Evolutionary conservation across 2,888 invertebrate genomes (phyloP).

Genomic region (Hydrotaea cyrtoneurina): DNA sequence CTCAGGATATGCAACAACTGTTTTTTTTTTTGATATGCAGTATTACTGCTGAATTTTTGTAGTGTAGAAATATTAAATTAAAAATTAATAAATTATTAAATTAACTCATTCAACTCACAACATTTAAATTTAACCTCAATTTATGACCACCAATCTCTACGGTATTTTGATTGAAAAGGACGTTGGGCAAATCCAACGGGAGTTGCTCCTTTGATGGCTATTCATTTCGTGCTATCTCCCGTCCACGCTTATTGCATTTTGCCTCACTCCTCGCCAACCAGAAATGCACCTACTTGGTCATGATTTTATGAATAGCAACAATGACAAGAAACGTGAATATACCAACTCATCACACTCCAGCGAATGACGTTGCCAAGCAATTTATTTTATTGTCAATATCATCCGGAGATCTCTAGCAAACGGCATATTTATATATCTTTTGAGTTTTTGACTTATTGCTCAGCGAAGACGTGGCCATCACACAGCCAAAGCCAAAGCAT

Average conservation of each 20-base stretch:
- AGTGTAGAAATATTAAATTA: too few species aligned
- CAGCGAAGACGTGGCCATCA: not conserved
- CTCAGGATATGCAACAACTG: too few species aligned
- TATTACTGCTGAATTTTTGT: too few species aligned
- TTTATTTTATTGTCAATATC: slow-evolving; percentile 63
- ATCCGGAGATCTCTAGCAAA: slow-evolving; percentile 43
- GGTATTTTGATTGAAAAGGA: not conserved
- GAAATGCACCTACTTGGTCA: not conserved
- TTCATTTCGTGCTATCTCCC: not conserved
- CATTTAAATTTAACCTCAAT: not conserved
- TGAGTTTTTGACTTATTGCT: slow-evolving; percentile 66
- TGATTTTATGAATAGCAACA: not conserved
- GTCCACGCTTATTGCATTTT: not conserved
- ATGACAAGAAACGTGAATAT: not conserved
- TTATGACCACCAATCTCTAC: not conserved
- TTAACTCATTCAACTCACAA: too few species aligned
- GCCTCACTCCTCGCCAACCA: not conserved
- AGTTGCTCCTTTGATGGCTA: not conserved
- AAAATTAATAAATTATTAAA: too few species aligned
- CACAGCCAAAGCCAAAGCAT: not conserved
- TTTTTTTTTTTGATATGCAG: too few species aligned
- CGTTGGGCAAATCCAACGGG: not conserved
- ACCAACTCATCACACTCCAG: not conserved
- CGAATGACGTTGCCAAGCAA: slow-evolving; percentile 26
- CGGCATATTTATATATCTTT: slow-evolving; percentile 64